Percentiles rank a stretch among this genome's conserved stretches.
These are phyloP conservation scores for Philaethria dido DNA, from an alignment of 2,888 invertebrate species.

Conservation along the genomic window DNA sequence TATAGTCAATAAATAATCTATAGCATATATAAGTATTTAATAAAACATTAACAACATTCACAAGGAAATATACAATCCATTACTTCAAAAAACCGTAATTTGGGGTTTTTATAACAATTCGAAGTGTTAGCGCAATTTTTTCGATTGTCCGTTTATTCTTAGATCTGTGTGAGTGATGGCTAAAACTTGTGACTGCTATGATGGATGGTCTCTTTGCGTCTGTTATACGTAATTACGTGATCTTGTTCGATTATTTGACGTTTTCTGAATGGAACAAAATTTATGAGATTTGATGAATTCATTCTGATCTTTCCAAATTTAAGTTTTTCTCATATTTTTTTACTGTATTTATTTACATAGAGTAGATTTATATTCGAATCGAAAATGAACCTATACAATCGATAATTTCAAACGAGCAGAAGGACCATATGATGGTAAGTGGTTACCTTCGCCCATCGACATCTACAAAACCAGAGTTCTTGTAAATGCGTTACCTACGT, in stretches of 20 bases:
- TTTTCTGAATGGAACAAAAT: not conserved
- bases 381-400: too few species aligned
- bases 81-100: not conserved
- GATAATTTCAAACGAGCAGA: too few species aligned
- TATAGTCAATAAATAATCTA: too few species aligned
- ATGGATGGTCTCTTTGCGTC: slow-evolving; percentile 27
- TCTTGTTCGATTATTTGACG: slow-evolving; percentile 21
- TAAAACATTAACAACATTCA: not conserved
- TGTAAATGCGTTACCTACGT: too few species aligned
- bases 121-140: slow-evolving; percentile 10
- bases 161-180: slow-evolving; percentile 31
- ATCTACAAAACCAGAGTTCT: too few species aligned
- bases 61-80: not conserved
- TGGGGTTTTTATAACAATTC: not conserved
- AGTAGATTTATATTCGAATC: too few species aligned
- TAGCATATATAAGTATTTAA: not conserved
- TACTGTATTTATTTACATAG: too few species aligned
- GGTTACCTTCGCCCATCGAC: too few species aligned
- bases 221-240: slow-evolving; percentile 26
- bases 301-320: too few species aligned
- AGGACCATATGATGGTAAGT: too few species aligned
- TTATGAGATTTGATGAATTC: slow-evolving; percentile 1
- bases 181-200: slow-evolving; percentile 30
- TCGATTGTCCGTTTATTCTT: slow-evolving; percentile 17
- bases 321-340: too few species aligned